Conservation (phyloP, 2,888 invertebrate species). For the Silvanus unidentatus region DNA sequence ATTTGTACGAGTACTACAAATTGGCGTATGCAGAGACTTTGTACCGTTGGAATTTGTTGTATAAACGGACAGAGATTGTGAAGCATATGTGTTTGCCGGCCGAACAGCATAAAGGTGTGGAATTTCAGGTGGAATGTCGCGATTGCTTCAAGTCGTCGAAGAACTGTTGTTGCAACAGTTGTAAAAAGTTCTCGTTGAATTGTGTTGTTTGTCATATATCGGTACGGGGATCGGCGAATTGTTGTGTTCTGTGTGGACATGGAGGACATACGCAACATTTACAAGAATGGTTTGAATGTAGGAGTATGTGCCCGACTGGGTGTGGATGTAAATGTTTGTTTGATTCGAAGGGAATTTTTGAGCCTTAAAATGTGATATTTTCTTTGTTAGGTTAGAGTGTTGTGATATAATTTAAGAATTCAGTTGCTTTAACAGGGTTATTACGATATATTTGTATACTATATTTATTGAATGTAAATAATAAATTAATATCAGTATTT, state of each 20-base stretch:
- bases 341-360: slow-evolving; percentile 56
- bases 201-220: slow-evolving; percentile 83
- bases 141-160: slow-evolving; percentile 62
- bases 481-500: no score
- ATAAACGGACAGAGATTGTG: slow-evolving; percentile 54
- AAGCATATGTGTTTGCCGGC: slow-evolving; percentile 51
- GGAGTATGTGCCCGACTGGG: slow-evolving; percentile 80
- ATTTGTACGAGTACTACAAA: slow-evolving; percentile 78
- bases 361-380: slow-evolving; percentile 29
- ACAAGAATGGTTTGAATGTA: slow-evolving; percentile 72
- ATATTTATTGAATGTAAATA: no score
- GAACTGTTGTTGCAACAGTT: slow-evolving; percentile 64
- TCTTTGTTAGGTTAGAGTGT: no score
- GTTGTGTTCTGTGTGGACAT: slow-evolving; percentile 87
- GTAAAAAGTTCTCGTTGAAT: slow-evolving; percentile 68
- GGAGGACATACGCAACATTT: slow-evolving; percentile 87
- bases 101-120: slow-evolving; percentile 53
- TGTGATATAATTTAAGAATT: no score
- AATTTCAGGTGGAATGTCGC: slow-evolving; percentile 68
- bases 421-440: no score
- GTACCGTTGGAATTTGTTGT: slow-evolving; percentile 51
- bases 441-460: no score
- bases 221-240: slow-evolving; percentile 77
- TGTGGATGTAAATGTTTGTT: slow-evolving; percentile 86
- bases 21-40: slow-evolving; percentile 83